Percentiles rank a stretch among this genome's conserved stretches.
Evolutionary conservation across 2,888 invertebrate species (phyloP).

Genomic region (Sinodicranocentrus sp.): DNA sequence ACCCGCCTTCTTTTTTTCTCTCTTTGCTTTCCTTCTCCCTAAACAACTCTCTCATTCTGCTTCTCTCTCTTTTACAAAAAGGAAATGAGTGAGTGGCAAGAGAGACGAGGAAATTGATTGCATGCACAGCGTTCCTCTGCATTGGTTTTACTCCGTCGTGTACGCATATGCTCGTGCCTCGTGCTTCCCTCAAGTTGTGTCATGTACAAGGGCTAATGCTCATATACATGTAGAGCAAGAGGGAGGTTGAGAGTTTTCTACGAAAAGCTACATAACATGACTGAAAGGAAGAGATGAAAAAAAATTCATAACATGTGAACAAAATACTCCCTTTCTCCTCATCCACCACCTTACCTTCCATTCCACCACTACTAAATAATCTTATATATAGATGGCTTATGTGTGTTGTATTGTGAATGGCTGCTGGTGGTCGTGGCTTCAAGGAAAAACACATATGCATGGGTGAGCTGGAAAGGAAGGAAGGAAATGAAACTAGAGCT

Average conservation of each 20-base stretch:
- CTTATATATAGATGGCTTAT: too few species aligned
- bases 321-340: too few species aligned
- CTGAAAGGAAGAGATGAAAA: too few species aligned
- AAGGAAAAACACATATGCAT: slow-evolving; percentile 2
- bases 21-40: too few species aligned
- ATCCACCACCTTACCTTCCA: too few species aligned
- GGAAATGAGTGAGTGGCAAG: slow-evolving; percentile 1
- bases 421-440: slow-evolving; percentile 2
- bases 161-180: slow-evolving; percentile 18
- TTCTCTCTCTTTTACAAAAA: not conserved
- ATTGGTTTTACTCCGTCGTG: slow-evolving; percentile 12
- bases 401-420: not conserved
- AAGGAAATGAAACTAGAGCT: slow-evolving; percentile 43
- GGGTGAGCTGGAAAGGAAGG: slow-evolving; percentile 29
- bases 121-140: slow-evolving; percentile 29
- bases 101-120: slow-evolving; percentile 40
- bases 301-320: too few species aligned
- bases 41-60: not conserved
- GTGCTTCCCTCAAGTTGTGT: not conserved
- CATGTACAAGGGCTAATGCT: slow-evolving; percentile 16
- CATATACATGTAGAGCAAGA: not conserved
- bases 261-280: too few species aligned
- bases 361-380: too few species aligned
- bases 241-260: too few species aligned
- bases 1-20: too few species aligned